phyloP scores from a whole-genome alignment of 2,888 invertebrate species.

The Orgyia antiqua region DNA sequence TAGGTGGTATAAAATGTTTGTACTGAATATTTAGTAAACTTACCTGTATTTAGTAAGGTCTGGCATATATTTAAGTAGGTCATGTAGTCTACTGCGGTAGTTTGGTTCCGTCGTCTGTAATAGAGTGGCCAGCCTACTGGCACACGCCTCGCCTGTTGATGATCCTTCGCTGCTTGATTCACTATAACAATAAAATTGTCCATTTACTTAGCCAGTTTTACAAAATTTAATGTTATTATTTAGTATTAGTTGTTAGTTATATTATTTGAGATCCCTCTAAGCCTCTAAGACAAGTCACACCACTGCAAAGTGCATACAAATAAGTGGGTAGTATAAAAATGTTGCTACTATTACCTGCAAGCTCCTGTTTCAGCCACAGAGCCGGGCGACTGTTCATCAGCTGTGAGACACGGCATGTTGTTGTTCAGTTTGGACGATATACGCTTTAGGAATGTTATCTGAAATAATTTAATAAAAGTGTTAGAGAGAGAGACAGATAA shows the following conservation, averaged over 20 bases:
- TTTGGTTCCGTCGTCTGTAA: slow-evolving; percentile 58
- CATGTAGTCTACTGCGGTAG: slow-evolving; percentile 47
- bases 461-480: too few relatives aligned
- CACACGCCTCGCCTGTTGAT: slow-evolving; percentile 38
- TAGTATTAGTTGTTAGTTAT: too few relatives aligned
- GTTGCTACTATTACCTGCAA: slow-evolving; percentile 45
- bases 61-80: slow-evolving; percentile 51
- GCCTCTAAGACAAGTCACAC: too few relatives aligned
- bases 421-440: slow-evolving; percentile 69
- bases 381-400: slow-evolving; percentile 47
- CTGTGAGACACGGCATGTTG: slow-evolving; percentile 52
- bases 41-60: slow-evolving; percentile 43
- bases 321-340: too few relatives aligned
- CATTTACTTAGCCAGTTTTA: too few relatives aligned
- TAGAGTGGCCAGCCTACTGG: slow-evolving; percentile 46
- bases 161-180: slow-evolving; percentile 40
- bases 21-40: too few relatives aligned
- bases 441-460: slow-evolving; percentile 60
- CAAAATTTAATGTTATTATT: background rate
- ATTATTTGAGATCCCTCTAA: too few relatives aligned
- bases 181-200: slow-evolving; percentile 22
- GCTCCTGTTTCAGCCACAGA: slow-evolving; percentile 41
- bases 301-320: too few relatives aligned
- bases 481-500: background rate
- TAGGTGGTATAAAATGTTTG: too few relatives aligned